These are phyloP conservation scores for Drosophila pegasa DNA, from an alignment of 2,888 invertebrate genomes.

Conservation along the genomic window DNA sequence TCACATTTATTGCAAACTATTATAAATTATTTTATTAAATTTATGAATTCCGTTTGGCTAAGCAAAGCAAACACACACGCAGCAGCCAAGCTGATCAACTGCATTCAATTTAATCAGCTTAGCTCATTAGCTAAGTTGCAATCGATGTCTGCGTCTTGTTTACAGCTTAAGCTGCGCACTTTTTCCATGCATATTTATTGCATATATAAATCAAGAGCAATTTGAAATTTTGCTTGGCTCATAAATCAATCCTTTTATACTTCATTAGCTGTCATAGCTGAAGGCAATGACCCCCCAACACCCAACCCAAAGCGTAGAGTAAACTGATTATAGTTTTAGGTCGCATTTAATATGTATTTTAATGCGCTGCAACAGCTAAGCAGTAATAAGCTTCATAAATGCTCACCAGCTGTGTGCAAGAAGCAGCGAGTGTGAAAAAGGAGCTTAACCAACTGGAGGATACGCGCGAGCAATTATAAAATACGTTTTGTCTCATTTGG, in stretches of 20 bases:
- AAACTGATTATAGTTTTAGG: conserved; percentile 52
- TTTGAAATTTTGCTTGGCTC: conserved; percentile 2
- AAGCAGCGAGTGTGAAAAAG: rapidly evolving
- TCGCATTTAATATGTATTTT: conserved; percentile 63
- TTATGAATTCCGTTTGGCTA: not conserved
- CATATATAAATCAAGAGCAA: not conserved
- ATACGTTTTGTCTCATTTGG: no score
- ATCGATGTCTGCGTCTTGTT: not conserved
- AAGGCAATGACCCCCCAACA: not conserved
- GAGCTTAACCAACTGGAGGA: not conserved
- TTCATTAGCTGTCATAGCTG: conserved; percentile 15
- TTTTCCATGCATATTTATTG: no score
- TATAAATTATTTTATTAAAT: not conserved
- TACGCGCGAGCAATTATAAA: no score
- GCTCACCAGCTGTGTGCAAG: conserved; percentile 1
- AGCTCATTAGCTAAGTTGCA: conserved; percentile 6
- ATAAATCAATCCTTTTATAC: conserved; percentile 33
- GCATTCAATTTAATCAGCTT: not conserved
- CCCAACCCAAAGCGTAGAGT: not conserved
- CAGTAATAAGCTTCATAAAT: conserved; percentile 43
- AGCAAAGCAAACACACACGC: no score
- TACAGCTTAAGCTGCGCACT: not conserved
- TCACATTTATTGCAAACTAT: not conserved
- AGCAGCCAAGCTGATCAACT: no score
- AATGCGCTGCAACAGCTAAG: conserved; percentile 44